These are phyloP conservation scores for Sturmia bella DNA, from an alignment of 2,888 invertebrate genomes.

Conservation along the genomic window DNA sequence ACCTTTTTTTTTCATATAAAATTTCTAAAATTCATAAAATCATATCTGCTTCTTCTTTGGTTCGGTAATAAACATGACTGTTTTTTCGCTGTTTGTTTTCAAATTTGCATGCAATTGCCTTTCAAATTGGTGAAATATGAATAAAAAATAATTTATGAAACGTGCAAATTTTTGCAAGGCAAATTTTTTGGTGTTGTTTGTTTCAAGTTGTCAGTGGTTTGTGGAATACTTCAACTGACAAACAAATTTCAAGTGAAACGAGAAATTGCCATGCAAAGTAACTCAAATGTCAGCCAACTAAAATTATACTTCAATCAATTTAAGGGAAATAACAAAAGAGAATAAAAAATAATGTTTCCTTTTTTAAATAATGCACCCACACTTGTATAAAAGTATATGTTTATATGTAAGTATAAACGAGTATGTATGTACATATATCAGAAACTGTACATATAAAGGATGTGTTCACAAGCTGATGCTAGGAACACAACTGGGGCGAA, in stretches of 20 bases:
- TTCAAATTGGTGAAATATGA: constrained; percentile 10
- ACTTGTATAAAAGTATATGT: too few relatives aligned
- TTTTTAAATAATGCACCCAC: too few relatives aligned
- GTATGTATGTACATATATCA: too few relatives aligned
- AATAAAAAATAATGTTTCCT: background rate
- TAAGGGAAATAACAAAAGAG: background rate
- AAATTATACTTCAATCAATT: constrained; percentile 67
- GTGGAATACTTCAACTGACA: constrained; percentile 69
- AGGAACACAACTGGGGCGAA: too few relatives aligned
- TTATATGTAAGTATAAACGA: too few relatives aligned
- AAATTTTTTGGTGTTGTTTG: constrained; percentile 67
- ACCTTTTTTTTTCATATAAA: too few relatives aligned
- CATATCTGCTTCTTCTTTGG: background rate
- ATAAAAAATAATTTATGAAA: constrained; percentile 1
- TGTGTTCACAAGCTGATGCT: too few relatives aligned
- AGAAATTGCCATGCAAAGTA: constrained; percentile 20
- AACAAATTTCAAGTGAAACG: constrained; percentile 31
- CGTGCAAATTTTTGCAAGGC: constrained; percentile 54
- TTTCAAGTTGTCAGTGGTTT: constrained; percentile 70
- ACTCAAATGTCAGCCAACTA: constrained; percentile 42
- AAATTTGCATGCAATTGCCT: constrained; percentile 54
- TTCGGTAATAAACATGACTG: constrained; percentile 43
- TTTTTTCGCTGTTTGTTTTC: constrained; percentile 65
- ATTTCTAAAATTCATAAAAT: background rate
- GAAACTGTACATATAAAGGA: too few relatives aligned